Evolutionary conservation across 2,888 invertebrate genomes (phyloP), one percentile per base, ranked within the genome.

Genomic region (Koerneria pararmatus): DNA sequence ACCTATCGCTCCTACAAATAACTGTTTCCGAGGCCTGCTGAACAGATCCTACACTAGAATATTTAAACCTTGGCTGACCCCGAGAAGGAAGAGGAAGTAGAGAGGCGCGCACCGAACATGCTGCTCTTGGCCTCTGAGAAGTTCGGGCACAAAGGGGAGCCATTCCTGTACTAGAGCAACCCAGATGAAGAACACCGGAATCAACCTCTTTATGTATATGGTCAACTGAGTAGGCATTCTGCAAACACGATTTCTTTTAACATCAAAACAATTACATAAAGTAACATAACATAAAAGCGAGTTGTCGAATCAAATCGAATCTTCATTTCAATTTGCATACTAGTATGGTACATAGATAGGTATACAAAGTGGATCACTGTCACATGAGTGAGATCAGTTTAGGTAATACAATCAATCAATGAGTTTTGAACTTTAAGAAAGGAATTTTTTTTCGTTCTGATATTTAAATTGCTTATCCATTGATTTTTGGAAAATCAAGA

Each of bases 161-260:
- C 68, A 56, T 56, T 73, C 71, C 22, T 60, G 60, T n/a, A 65
- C 64, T 8, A 65, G 56, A 29, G 68, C 46, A 32, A 74, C 57
- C 70, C 74, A 76, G 19, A 74, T 48, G 15, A 66, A 29, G 5
- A 61, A 51, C 5, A 74, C 49, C 3, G 72, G 69, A 54, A 71
- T 41, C 5, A 71, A 56, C 56, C 68, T 67, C 35, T 69, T 65
- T 3, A 68, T 29, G 53, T 71, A 77, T 34, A 67, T 71, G 1
- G 71, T 48, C 24, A 72, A 54, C 68, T 77, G 77, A 11, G 77
- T 71, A 24, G 71, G 67, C 77, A 75, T 77, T 56, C 35, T 61
- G 41, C 1, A 22, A 51, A 35, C 31, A 22, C 34, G 22, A 6
- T 27, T 31, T n/a, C 2, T 15, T 15, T n/a, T 41, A 3, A 1